Percentiles rank a stretch among this genome's conserved stretches.
phyloP scores from a whole-genome alignment of 2,888 invertebrate species.

The Drosophila testacea region DNA sequence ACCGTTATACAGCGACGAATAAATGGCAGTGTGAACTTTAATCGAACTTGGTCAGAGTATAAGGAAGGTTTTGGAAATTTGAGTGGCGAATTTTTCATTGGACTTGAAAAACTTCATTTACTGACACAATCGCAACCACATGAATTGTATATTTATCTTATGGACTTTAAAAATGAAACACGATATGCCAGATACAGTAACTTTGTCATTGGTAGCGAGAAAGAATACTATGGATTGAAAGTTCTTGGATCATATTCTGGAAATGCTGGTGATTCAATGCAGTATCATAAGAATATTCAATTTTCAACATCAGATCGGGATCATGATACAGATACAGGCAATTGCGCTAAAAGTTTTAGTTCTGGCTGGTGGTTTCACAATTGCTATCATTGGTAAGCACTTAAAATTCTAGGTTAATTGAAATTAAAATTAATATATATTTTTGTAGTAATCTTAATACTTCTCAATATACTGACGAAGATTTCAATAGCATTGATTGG shows the following conservation, averaged over 20 bases:
- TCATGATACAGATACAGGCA: no score
- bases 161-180: slow-evolving; percentile 87
- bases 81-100: slow-evolving; percentile 90
- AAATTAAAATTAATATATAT: neutral
- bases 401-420: neutral
- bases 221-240: slow-evolving; percentile 88
- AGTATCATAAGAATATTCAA: slow-evolving; percentile 88
- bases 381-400: slow-evolving; percentile 87
- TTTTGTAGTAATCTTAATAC: slow-evolving; percentile 88
- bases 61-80: slow-evolving; percentile 89
- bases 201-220: slow-evolving; percentile 88
- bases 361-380: slow-evolving; percentile 91
- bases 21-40: slow-evolving; percentile 88
- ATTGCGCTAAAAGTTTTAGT: slow-evolving; percentile 86
- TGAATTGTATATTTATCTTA: slow-evolving; percentile 87
- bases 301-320: slow-evolving; percentile 89
- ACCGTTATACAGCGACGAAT: slow-evolving; percentile 88
- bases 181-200: slow-evolving; percentile 87
- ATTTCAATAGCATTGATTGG: slow-evolving; percentile 85
- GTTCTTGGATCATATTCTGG: slow-evolving; percentile 88
- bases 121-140: slow-evolving; percentile 81
- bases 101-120: slow-evolving; percentile 88
- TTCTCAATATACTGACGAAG: slow-evolving; percentile 82
- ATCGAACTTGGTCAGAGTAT: slow-evolving; percentile 88
- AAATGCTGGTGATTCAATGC: slow-evolving; percentile 88